Base-by-base conservation (phyloP, 2,113 vertebrate genomes). In the Strix uralensis region DNA sequence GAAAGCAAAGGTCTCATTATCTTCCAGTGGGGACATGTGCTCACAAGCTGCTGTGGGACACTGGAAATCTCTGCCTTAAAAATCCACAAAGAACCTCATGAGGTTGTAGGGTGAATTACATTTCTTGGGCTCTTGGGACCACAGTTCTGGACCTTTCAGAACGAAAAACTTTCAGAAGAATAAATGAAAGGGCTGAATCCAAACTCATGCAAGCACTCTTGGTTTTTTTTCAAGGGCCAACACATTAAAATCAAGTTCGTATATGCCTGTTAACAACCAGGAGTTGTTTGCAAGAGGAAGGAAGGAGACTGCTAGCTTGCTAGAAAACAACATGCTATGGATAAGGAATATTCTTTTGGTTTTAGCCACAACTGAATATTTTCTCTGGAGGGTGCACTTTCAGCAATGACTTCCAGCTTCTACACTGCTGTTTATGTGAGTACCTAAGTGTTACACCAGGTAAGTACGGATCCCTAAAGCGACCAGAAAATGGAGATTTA, bases 241-340 rank as follows among this genome's bases (percentile, higher is more conserved):
- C 12, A 32, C 42, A 19, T 36, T 6, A 21, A 13, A 79, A 67
- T 16, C 40, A 15, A 55, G 36, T 11, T 13, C 62, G 34, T 9
- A 19, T 27, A 25, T 8, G 12, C 17, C 27, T 52, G 10, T 13
- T 36, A 74, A 81, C 29, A 67, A 67, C 11, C 57, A 51, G 32
- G 9, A 96, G 11, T 34, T 2, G 0, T 49, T 25, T 62, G 51
- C 36, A 73, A 51, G 27, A 72, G 38, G 12, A 81, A 62, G 25
- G 23, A 19, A 74, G 44, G 12, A 47, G 62, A 34, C 10, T 40
- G 63, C 42, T 65, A 38, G 26, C 44, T 52, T 82, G 61, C n/a
- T 46, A 34, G 17, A 79, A 72, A 15, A 40, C 14, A 44, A 52
- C 0, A 0, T 51, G 47, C 15, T 72, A 36, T 0, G 44, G 52